Evolutionary conservation across 2,888 invertebrate species (phyloP).

Genomic region (Chironomus riparius): DNA sequence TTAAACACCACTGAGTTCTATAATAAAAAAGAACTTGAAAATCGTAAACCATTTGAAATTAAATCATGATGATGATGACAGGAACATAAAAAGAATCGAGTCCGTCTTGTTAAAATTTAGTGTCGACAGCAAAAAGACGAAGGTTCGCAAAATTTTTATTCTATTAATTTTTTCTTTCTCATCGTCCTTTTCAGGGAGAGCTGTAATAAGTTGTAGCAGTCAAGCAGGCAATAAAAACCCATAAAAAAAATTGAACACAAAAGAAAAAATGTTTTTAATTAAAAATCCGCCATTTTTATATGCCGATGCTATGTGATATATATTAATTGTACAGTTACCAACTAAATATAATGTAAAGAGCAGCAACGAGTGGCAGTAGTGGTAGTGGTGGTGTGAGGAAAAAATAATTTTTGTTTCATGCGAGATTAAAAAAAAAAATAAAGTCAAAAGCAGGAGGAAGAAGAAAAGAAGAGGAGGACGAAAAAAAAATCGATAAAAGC

Average conservation of each 20-base stretch:
- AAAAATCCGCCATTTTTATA: constrained; percentile 12
- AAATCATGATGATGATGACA: no score
- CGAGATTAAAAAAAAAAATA: neutral
- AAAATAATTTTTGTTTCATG: neutral
- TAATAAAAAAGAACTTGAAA: no score
- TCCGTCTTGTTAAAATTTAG: no score
- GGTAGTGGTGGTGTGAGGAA: neutral
- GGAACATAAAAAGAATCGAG: no score
- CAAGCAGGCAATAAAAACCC: neutral
- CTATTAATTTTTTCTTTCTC: neutral
- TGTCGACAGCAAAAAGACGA: neutral
- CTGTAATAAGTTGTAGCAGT: neutral
- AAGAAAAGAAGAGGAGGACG: neutral
- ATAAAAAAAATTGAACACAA: neutral
- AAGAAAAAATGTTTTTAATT: constrained; percentile 13
- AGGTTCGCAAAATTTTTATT: neutral
- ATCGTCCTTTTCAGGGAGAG: neutral
- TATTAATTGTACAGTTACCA: neutral
- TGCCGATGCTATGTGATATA: neutral
- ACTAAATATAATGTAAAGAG: neutral
- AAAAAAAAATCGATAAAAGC: constrained; percentile 5
- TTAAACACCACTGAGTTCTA: no score
- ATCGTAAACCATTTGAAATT: no score
- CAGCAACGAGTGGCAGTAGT: no score
- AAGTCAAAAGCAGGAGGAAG: neutral